Evolutionary conservation across 2,797 vertebrate genomes (phyloP), one percentile per base, ranked within the genome.

Genomic region (Lycodopsis pacificus): DNA sequence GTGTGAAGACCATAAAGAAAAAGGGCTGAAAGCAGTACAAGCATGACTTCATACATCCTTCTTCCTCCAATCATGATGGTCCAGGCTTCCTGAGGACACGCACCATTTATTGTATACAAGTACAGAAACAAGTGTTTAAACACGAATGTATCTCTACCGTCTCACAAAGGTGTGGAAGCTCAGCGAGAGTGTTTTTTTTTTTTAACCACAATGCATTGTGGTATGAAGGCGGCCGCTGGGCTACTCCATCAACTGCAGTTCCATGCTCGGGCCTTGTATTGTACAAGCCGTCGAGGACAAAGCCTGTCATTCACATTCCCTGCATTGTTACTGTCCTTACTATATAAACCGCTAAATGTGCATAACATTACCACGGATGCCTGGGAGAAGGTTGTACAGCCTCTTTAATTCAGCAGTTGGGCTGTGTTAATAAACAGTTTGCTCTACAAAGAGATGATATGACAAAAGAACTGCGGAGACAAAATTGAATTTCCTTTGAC

Each of bases 401-500:
- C 87, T 81, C 87, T 93, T 93, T 90, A 93, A 92, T 94, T 94
- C 93, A 92, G 90, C 89, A 77, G 91, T 93, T 91, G 91, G 87
- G 91, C 91, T 91, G 91, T 91, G 88, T 91, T 93, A 92, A 95
- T 94, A 95, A 94, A 95, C 92, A 90, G 92, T 92, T 90, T 92
- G 82, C 89, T 91, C 91, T 79, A 95, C 92, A 92, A 91, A 92
- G 88, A 92, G 92, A 94, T 89, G 91, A 95, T 93, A 93, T 86
- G 91, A 95, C 94, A 94, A 94, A 94, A 92, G 93, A 94, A 92
- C 91, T 84, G 90, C 80, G 87, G 89, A 92, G 86, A 93, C 90
- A 84, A 93, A 93, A 95, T 94, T 94, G 94, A 95, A 95, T 95
- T 94, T 92, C 94, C 93, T 93, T 94, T 94, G 95, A 95, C 94